Evolutionary conservation across 2,888 invertebrate genomes (phyloP).

Genomic region (Melangyna quadrimaculata): DNA sequence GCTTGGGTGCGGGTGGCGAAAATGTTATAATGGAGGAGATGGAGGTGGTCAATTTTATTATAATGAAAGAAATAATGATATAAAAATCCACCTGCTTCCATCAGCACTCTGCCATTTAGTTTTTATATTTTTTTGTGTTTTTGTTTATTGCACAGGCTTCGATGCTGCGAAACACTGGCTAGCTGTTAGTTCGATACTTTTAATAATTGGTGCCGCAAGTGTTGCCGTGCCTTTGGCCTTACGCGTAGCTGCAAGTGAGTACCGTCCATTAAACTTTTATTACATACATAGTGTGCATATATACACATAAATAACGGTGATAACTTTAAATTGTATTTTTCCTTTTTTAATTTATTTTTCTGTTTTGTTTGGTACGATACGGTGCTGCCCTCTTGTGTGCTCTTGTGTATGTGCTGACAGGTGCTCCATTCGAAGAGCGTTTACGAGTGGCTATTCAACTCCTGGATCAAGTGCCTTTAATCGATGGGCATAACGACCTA

Average conservation of each 20-base stretch:
- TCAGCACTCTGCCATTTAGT: background rate
- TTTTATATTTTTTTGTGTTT: background rate
- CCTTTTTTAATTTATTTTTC: conserved; percentile 1
- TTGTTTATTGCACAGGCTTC: conserved; percentile 80
- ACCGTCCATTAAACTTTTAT: conserved; percentile 51
- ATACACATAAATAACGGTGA: background rate
- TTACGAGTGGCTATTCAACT: conserved; percentile 88
- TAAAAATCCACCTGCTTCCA: conserved; percentile 27
- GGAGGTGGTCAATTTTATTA: background rate
- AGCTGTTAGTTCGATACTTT: conserved; percentile 88
- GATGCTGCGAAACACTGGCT: conserved; percentile 88
- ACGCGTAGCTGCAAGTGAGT: conserved; percentile 85
- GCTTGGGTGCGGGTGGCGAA: background rate
- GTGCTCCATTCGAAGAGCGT: conserved; percentile 89
- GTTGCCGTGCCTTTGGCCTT: conserved; percentile 90
- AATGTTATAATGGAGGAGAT: background rate
- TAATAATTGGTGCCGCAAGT: conserved; percentile 90
- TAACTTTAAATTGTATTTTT: conserved; percentile 49
- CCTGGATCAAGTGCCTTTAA: conserved; percentile 89
- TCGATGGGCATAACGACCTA: conserved; percentile 94
- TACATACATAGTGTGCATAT: background rate
- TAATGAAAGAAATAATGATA: conserved; percentile 20
- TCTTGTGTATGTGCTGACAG: conserved; percentile 75
- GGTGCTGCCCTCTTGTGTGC: conserved; percentile 6
- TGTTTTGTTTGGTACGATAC: background rate